phyloP scores from a whole-genome alignment of 2,797 vertebrate genomes.

The Lacerta viridis region DNA sequence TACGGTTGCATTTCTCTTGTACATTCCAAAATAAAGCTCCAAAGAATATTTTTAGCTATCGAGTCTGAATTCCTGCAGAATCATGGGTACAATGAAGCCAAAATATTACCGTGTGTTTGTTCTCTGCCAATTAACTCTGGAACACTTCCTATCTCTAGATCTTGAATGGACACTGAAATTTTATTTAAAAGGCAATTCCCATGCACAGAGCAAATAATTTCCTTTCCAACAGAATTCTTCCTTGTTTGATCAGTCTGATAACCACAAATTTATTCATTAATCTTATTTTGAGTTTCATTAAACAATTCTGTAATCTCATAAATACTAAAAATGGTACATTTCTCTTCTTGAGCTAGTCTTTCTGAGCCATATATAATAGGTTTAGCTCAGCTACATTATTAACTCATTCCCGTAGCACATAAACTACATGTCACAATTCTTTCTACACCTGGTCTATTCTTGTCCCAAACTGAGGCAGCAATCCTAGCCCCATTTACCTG shows the following conservation, averaged over 20 bases:
- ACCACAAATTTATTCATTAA: conserved; percentile 22
- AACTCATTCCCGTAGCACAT: background rate
- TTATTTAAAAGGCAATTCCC: conserved; percentile 10
- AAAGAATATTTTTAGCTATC: background rate
- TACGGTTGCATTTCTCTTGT: background rate
- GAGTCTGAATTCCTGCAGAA: conserved; percentile 5
- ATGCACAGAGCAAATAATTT: conserved; percentile 1
- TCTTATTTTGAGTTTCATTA: background rate
- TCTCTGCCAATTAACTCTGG: background rate
- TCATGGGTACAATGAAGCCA: background rate
- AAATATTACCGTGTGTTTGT: conserved; percentile 9
- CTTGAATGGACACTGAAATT: background rate
- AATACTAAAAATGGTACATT: background rate
- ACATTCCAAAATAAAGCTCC: background rate
- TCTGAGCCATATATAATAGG: background rate
- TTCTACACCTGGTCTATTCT: background rate
- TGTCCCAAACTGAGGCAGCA: background rate
- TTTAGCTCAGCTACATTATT: background rate
- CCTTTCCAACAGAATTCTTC: conserved; percentile 3
- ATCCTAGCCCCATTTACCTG: too few relatives aligned
- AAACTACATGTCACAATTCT: background rate
- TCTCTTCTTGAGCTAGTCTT: background rate
- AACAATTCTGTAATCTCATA: conserved; percentile 7
- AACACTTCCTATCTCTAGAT: conserved; percentile 2
- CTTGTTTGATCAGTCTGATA: conserved; percentile 4